Percentiles rank a stretch among this genome's conserved stretches.
phyloP scores from a whole-genome alignment of 23 tunicate species.

The Ascidia mentula region DNA sequence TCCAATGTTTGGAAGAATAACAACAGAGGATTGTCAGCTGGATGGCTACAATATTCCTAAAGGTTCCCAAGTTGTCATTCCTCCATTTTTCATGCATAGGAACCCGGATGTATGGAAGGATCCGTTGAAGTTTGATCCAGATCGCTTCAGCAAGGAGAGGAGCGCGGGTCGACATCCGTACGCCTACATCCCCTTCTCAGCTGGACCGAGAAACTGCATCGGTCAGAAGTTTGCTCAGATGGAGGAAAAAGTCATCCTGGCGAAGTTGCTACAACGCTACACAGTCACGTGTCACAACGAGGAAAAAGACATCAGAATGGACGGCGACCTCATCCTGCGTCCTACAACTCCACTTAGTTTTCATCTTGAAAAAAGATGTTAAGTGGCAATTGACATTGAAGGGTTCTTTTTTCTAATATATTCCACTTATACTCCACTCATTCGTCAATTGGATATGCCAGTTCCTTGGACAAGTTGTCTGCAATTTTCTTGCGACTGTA shows the following conservation, averaged over 20 bases:
- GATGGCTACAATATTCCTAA: slow-evolving; percentile 69
- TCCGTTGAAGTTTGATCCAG: slow-evolving; percentile 71
- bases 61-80: slow-evolving; percentile 60
- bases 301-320: slow-evolving; percentile 43
- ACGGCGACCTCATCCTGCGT: slow-evolving; percentile 76
- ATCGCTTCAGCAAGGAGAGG: slow-evolving; percentile 57
- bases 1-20: slow-evolving; percentile 78
- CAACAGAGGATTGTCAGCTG: slow-evolving; percentile 70
- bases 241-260: slow-evolving; percentile 82
- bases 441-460: no score
- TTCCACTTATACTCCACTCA: no score
- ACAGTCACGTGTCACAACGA: background rate
- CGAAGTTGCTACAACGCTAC: slow-evolving; percentile 39
- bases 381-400: no score
- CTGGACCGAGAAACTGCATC: slow-evolving; percentile 98
- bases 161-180: slow-evolving; percentile 71
- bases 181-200: slow-evolving; percentile 89
- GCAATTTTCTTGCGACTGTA: no score
- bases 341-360: slow-evolving; percentile 44
- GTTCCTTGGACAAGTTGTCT: no score
- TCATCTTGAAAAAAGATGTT: slow-evolving; percentile 1
- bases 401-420: no score
- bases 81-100: slow-evolving; percentile 58
- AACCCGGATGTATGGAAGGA: slow-evolving; percentile 74
- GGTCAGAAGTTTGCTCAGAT: slow-evolving; percentile 93